Conservation (phyloP, 2,888 invertebrate genomes). For the Melieria omissa region DNA sequence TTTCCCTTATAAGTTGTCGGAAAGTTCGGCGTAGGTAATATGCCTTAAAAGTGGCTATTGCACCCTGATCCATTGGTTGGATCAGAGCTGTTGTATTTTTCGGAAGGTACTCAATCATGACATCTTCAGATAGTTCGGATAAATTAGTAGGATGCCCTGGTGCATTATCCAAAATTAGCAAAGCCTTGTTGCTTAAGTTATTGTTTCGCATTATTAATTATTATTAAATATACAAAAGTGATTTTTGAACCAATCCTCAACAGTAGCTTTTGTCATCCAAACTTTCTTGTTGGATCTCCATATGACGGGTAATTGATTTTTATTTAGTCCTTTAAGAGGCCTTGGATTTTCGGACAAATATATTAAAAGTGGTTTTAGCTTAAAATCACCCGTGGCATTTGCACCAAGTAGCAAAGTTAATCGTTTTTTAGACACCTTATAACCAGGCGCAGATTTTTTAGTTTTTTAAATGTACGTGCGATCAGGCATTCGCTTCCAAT, state of each 20-base stretch:
- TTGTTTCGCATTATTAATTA: too few relatives aligned
- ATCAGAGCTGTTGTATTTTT: neutral
- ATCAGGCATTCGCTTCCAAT: constrained; percentile 55
- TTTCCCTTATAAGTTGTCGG: too few relatives aligned
- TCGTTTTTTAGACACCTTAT: constrained; percentile 51
- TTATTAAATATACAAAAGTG: too few relatives aligned
- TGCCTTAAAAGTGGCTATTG: too few relatives aligned
- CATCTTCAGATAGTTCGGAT: constrained; percentile 6
- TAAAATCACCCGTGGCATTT: constrained; percentile 44
- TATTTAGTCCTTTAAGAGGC: too few relatives aligned
- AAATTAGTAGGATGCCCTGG: constrained; percentile 3
- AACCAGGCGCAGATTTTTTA: constrained; percentile 47
- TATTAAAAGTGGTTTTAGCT: constrained; percentile 51
- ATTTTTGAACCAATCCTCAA: too few relatives aligned
- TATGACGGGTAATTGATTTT: too few relatives aligned
- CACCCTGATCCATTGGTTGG: too few relatives aligned
- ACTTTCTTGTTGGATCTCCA: too few relatives aligned
- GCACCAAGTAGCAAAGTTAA: constrained; percentile 50
- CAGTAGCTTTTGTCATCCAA: too few relatives aligned
- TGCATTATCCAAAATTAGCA: constrained; percentile 12
- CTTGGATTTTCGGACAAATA: neutral
- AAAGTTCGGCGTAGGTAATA: too few relatives aligned
- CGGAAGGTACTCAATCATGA: constrained; percentile 12
- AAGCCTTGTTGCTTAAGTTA: neutral
- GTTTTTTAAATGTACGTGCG: constrained; percentile 53